phyloP scores from a whole-genome alignment of 2,113 vertebrate genomes.

The Tauraco erythrolophus region DNA sequence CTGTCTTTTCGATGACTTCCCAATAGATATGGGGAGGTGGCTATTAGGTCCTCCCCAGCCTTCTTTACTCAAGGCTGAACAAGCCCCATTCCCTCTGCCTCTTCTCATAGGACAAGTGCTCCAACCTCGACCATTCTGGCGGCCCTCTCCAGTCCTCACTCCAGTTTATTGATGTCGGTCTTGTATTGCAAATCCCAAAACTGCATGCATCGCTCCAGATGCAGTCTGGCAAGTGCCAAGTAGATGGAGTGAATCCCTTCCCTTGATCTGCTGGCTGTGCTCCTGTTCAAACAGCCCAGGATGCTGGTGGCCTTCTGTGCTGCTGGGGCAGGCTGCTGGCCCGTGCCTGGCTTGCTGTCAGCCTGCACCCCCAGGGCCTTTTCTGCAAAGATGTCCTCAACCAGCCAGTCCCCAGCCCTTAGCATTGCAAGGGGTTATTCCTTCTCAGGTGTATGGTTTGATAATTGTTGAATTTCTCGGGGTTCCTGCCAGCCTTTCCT shows the following conservation, averaged over 20 bases:
- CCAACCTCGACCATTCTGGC: not conserved
- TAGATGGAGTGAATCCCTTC: not conserved
- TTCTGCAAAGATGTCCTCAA: not conserved
- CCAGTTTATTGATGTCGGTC: not conserved
- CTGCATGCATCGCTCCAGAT: not conserved
- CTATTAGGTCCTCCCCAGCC: not conserved
- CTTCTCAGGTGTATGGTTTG: not conserved
- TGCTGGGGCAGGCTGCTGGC: not conserved
- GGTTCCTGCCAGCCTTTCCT: not conserved
- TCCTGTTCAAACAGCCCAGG: not conserved
- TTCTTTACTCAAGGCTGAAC: not conserved
- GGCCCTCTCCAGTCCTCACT: not conserved
- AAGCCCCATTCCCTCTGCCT: not conserved
- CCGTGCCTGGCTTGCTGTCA: not conserved
- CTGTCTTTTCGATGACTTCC: not conserved
- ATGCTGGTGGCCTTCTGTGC: not conserved
- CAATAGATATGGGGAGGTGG: fast-evolving
- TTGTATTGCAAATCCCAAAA: not conserved
- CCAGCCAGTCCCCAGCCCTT: not conserved
- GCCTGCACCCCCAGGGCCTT: not conserved
- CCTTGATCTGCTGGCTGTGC: not conserved
- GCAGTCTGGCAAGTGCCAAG: not conserved
- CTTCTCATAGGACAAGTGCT: not conserved
- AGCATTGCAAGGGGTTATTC: not conserved
- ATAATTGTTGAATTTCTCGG: not conserved